Base-by-base conservation (phyloP, 2,113 vertebrate genomes). In the Pleuronectes platessa region DNA sequence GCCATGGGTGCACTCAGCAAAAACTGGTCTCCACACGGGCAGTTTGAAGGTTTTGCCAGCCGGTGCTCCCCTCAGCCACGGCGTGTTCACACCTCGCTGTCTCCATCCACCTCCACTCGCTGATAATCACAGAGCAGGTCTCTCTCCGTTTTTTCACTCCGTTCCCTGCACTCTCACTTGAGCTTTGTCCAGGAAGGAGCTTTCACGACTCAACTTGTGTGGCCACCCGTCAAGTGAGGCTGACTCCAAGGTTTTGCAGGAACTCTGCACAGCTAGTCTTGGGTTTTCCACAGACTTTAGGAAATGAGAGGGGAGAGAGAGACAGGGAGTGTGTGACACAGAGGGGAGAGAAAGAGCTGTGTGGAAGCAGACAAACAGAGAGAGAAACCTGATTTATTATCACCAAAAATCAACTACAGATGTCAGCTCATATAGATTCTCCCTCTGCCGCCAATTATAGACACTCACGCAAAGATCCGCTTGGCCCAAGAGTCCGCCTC, bases 331-430 rank as follows among this genome's bases (percentile, higher is more conserved):
- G 75, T n/a, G 51, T 78, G 55, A 73, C 17, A 74, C 15, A 79
- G 71, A 82, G 47, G 69, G 70, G 82, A 68, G 63, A 20, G 59
- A 37, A 27, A 13, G 90, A 90, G 84, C 82, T 55, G 74, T 78
- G 78, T 93, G 89, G 91, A 93, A 90, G 87, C 88, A 86, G 86
- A 94, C 89, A 90, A 93, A 87, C 81, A 42, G 83, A 92, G 92
- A 93, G 88, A 93, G 88, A 93, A 93, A 94, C 85, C 94, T 96
- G 95, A 97, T 97, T 96, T 96, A 97, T 96, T 95, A 93, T 94
- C 95, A 91, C 93, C 83, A 85, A 95, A 93, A 96, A 97, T 94
- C 93, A 95, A 89, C 94, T 93, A 93, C 96, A 96, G 95, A 96
- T 97, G 96, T 96, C 80, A 90, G 93, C 93, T 76, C 72, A 78